phyloP scores from a whole-genome alignment of 2,113 vertebrate species.

The Tursiops truncatus region DNA sequence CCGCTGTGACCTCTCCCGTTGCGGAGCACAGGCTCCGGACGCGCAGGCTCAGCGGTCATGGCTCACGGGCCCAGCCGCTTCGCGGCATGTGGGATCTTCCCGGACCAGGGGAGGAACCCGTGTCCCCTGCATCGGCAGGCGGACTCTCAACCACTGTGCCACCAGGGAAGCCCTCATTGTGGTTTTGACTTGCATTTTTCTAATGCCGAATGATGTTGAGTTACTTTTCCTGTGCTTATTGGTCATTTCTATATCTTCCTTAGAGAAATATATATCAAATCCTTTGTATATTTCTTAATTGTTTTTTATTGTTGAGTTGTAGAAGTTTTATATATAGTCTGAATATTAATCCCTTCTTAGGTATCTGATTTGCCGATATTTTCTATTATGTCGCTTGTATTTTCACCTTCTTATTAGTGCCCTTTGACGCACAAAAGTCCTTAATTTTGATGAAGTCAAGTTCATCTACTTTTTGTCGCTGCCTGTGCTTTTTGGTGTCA shows the following conservation, averaged over 20 bases:
- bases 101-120: rapidly evolving
- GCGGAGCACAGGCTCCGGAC: no score
- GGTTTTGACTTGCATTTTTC: not conserved
- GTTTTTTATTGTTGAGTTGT: not conserved
- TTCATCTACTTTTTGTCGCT: not conserved
- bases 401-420: not conserved
- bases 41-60: no score
- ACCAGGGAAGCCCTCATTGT: not conserved
- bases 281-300: not conserved
- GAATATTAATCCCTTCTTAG: not conserved
- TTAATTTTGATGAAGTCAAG: not conserved
- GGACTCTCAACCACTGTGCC: no score
- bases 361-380: not conserved
- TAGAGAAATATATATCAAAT: not conserved
- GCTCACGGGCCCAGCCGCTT: no score
- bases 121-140: no score
- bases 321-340: not conserved
- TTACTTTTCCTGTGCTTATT: not conserved
- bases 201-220: not conserved
- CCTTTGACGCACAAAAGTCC: not conserved
- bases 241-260: not conserved
- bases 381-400: not conserved
- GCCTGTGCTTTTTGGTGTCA: not conserved
- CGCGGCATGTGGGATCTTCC: no score
- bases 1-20: no score